Conservation (phyloP, 2,113 vertebrate species). For the Periophthalmodon schlosseri region DNA sequence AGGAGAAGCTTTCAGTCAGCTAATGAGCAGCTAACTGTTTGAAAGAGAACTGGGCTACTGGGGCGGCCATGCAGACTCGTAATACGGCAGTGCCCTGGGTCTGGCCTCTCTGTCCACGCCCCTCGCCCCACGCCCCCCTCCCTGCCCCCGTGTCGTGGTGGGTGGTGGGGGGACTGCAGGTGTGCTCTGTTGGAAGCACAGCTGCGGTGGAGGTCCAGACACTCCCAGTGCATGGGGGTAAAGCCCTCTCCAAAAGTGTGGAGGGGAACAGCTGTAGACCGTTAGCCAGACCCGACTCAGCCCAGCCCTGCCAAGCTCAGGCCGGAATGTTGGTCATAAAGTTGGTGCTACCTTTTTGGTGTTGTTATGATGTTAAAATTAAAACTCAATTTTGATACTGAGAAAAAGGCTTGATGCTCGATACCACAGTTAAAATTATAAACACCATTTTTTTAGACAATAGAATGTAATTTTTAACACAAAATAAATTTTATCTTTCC, state of each 20-base stretch:
- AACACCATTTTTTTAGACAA: too few relatives aligned
- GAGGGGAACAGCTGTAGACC: constrained; percentile 74
- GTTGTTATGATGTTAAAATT: too few relatives aligned
- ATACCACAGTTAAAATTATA: too few relatives aligned
- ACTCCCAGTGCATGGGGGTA: constrained; percentile 52
- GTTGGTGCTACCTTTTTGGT: background rate
- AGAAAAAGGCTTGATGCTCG: too few relatives aligned
- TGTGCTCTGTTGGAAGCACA: constrained; percentile 75
- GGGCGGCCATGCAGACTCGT: constrained; percentile 36
- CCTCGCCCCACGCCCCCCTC: constrained; percentile 40
- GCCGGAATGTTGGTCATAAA: constrained; percentile 11
- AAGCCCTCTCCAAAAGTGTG: constrained; percentile 56
- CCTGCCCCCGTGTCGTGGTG: constrained; percentile 48
- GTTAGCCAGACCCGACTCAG: constrained; percentile 54
- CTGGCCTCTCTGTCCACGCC: constrained; percentile 43
- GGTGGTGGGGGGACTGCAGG: constrained; percentile 71
- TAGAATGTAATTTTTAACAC: too few relatives aligned
- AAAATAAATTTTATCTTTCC: background rate
- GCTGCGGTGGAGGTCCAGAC: constrained; percentile 71
- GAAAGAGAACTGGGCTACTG: constrained; percentile 44
- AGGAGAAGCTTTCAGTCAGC: constrained; percentile 50
- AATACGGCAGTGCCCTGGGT: constrained; percentile 29
- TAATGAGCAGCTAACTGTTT: constrained; percentile 68
- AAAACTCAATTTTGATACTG: too few relatives aligned
- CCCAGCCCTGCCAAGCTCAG: constrained; percentile 16